Base-by-base conservation (phyloP, 2,797 vertebrate species). In the Hemibagrus guttatus region DNA sequence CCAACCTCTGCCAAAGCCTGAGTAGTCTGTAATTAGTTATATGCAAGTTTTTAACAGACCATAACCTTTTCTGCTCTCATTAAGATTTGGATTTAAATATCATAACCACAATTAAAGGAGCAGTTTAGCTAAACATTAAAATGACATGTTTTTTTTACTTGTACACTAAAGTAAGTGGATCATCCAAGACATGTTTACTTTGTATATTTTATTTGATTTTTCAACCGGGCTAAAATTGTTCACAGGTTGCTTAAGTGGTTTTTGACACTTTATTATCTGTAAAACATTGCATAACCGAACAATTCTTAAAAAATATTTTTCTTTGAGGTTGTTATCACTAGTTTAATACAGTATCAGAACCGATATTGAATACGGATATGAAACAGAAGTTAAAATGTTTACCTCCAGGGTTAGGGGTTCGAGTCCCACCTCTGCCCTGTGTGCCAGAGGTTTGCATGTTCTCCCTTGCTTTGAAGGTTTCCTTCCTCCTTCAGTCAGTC, bases 1-100 rank as follows among this genome's bases (percentile, higher is more conserved):
- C 88, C 78, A 79, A 58, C 59, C 81, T 61, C 58, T 14, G 21
- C 39, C 72, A 75, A 42, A 79, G 85, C 61, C 39, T 75, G 79
- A 46, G 61, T 75, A 39, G 39, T 23, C 28, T 80, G 61, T 85
- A 85, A 86, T 86, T 78, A 85, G 61, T 26, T 31, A 71, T 42
- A 19, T 35, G 54, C 17, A 39, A 14, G 52, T 31, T 64, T 54
- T 83, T 35, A n/a, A 82, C 35, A 75, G 16, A 31, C 4, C 3
- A 35, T 81, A 16, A 49, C 68, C 21, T 66, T 84, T 56, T 84
- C 28, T 76, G 74, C 19, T 52, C 1, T 42, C 58, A 56, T 80
- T 59, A 49, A 68, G 58, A n/a, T 49, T 71, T 54, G 46, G 49
- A 75, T 82, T 83, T 16, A 35, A 31, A 31, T 56, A 79, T 84